Evolutionary conservation across 2,888 invertebrate species (phyloP).

Genomic region (Agrochola circellaris): DNA sequence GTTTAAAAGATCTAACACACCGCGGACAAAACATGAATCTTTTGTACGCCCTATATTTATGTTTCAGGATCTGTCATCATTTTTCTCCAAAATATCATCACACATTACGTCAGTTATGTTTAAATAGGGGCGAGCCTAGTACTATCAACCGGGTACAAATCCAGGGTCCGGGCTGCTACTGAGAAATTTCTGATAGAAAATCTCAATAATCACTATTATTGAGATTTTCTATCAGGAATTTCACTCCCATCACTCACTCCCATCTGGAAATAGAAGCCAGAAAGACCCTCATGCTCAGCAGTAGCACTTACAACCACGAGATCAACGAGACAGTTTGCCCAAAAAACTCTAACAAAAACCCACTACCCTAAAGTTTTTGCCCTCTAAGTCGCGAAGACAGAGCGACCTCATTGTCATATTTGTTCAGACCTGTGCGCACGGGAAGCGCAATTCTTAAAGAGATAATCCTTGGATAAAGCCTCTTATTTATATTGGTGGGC

Average conservation of each 20-base stretch:
- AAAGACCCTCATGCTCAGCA: not conserved
- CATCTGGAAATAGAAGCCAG: not conserved
- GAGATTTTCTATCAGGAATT: too few relatives aligned
- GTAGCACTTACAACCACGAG: not conserved
- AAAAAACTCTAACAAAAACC: conserved; percentile 26
- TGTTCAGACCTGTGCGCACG: conserved; percentile 74
- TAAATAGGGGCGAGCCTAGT: not conserved
- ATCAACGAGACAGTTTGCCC: not conserved
- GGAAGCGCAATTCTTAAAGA: conserved; percentile 85
- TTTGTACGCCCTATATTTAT: not conserved
- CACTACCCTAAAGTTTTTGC: conserved; percentile 39
- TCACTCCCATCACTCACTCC: too few relatives aligned
- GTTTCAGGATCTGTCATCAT: not conserved
- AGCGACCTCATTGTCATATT: conserved; percentile 67
- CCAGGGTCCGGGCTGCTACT: not conserved
- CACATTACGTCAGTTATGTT: too few relatives aligned
- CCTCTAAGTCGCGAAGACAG: conserved; percentile 41
- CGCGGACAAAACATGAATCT: not conserved
- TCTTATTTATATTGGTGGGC: conserved; percentile 83
- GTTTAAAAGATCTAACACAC: not conserved
- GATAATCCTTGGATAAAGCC: conserved; percentile 85
- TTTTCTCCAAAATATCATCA: not conserved
- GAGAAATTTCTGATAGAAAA: not conserved
- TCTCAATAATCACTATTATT: too few relatives aligned
- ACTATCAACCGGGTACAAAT: not conserved